Evolutionary conservation across 2,888 invertebrate genomes (phyloP).

Genomic region (Polyploca ridens): DNA sequence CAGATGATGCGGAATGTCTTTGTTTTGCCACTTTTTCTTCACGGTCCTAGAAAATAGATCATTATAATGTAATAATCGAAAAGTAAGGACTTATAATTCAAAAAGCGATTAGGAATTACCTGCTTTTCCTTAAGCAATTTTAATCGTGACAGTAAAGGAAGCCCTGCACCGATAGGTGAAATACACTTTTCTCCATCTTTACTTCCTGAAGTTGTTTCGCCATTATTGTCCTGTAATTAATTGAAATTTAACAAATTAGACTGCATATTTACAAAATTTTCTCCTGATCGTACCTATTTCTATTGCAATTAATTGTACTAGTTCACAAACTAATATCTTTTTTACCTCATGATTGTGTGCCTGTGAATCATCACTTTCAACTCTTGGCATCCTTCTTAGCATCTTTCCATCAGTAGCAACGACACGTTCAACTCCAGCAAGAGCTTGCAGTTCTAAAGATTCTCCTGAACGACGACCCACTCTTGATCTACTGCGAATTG

Average conservation of each 20-base stretch:
- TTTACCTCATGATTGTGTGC: conserved; percentile 64
- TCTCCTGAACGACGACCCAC: conserved; percentile 85
- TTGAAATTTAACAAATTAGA: conserved; percentile 8
- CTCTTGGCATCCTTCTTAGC: conserved; percentile 89
- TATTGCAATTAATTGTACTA: no score
- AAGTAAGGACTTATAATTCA: neutral
- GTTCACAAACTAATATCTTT: no score
- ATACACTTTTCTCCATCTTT: conserved; percentile 85
- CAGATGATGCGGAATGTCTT: conserved; percentile 67
- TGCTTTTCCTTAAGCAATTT: conserved; percentile 94
- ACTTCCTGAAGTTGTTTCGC: conserved; percentile 69
- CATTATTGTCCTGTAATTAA: conserved; percentile 66
- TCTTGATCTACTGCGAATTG: conserved; percentile 82
- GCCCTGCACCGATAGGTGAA: conserved; percentile 93
- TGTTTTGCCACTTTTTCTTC: conserved; percentile 81
- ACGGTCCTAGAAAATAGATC: conserved; percentile 66
- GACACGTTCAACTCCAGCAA: conserved; percentile 69
- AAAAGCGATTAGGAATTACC: conserved; percentile 61
- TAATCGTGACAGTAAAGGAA: conserved; percentile 91
- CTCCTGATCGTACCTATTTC: no score
- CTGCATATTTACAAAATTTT: no score
- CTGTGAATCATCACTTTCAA: conserved; percentile 89
- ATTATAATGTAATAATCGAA: conserved; percentile 11
- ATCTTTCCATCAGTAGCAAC: conserved; percentile 78
- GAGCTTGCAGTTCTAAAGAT: conserved; percentile 84